Evolutionary conservation across 2,888 invertebrate genomes (phyloP).

Genomic region (Diplazon laetatorius): DNA sequence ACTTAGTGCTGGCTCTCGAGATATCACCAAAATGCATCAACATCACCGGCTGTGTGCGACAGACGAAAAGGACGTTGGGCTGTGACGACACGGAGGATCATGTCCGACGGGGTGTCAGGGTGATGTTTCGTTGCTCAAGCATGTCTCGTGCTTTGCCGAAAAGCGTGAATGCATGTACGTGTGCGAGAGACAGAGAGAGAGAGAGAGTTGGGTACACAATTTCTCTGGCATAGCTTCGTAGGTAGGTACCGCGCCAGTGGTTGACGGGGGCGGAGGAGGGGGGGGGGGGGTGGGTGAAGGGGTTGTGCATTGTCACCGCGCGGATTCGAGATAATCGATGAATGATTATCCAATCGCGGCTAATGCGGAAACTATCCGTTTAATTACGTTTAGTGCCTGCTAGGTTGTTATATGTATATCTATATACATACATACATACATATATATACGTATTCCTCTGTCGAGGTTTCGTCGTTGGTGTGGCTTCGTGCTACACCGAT

Average conservation of each 20-base stretch:
- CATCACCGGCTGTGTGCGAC: neutral
- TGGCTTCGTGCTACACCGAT: slow-evolving; percentile 55
- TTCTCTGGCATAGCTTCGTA: slow-evolving; percentile 17
- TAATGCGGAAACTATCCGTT: slow-evolving; percentile 82
- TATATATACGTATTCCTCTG: slow-evolving; percentile 50
- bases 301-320: slow-evolving; percentile 70
- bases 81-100: slow-evolving; percentile 24
- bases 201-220: slow-evolving; percentile 1
- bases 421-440: too few species aligned
- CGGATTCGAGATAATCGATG: slow-evolving; percentile 79
- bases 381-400: slow-evolving; percentile 80
- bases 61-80: slow-evolving; percentile 13
- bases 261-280: slow-evolving; percentile 27
- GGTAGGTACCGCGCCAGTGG: slow-evolving; percentile 27
- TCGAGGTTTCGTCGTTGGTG: slow-evolving; percentile 47
- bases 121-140: neutral
- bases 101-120: neutral
- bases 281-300: slow-evolving; percentile 49
- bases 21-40: neutral
- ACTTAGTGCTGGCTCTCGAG: neutral
- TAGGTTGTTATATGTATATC: slow-evolving; percentile 71
- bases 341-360: slow-evolving; percentile 82
- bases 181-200: too few species aligned
- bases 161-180: too few species aligned
- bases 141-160: slow-evolving; percentile 1